Conservation (phyloP, 53 echinoderm and acorn worm genomes). For the Hippasteria phrygiana region DNA sequence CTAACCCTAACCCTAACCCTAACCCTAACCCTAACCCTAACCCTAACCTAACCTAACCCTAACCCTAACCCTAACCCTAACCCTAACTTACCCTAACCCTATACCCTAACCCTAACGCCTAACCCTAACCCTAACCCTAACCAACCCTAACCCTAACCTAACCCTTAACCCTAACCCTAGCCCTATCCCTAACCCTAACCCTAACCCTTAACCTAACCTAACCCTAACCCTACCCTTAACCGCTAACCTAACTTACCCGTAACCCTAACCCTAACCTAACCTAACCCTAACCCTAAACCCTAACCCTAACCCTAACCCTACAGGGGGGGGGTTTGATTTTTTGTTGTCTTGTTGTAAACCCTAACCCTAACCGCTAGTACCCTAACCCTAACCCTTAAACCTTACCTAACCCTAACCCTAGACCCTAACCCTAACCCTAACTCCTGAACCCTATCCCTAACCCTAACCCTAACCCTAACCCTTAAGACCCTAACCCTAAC, state of each 20-base stretch:
- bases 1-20: slow-evolving; percentile 1
- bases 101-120: no score
- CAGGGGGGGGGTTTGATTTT: no score
- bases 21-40: not conserved
- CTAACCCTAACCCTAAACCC: not conserved
- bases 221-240: slow-evolving; percentile 25
- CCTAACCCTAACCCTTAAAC: not conserved
- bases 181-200: slow-evolving; percentile 35
- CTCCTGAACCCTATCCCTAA: slow-evolving; percentile 5
- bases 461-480: slow-evolving; percentile 33
- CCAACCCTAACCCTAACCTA: slow-evolving; percentile 18
- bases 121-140: slow-evolving; percentile 38
- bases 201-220: slow-evolving; percentile 22
- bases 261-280: slow-evolving; percentile 36
- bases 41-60: not conserved
- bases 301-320: not conserved
- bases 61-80: slow-evolving; percentile 5
- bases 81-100: slow-evolving; percentile 31
- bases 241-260: not conserved
- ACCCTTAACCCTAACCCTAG: slow-evolving; percentile 27
- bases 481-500: slow-evolving; percentile 1
- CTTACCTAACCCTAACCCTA: not conserved
- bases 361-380: slow-evolving; percentile 6
- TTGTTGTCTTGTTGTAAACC: not conserved
- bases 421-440: slow-evolving; percentile 15